Base-by-base conservation (phyloP, 2,888 invertebrate genomes). In the Perdita meconis region DNA sequence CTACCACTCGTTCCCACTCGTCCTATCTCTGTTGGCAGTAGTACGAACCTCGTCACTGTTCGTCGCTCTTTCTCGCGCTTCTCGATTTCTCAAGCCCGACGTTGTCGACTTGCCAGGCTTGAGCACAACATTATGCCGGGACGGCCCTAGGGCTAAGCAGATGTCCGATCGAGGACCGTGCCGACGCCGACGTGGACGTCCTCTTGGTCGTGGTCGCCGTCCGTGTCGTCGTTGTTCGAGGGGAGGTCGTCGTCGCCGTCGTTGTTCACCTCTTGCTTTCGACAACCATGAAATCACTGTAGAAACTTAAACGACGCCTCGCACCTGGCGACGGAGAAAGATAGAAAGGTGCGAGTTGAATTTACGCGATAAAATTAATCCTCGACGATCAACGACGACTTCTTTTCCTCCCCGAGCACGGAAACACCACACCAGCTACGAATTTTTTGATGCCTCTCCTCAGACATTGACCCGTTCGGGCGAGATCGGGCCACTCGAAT, bases 391-490 rank as follows among this genome's bases (percentile, higher is more conserved):
- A 82, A 77, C 85, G 81, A 86, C 78, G 78, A 82, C 82, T 82
- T 81, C 80, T 85, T 78, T 85, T 83, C 80, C 80, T 80, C 80
- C 75, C 76, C 81, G 82, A 83, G 80, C 82, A 94, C 90, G 92
- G 92, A 92, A 93, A 93, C 87, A 89, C 93, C 93, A 93, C 93
- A 93, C 93, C 92, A 93, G 92, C 93, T 93, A 93, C 93, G 93
- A 93, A 93, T 93, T 93, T 93, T 93, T 93, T 93, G 93, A 92
- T 93, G 93, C 93, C 92, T 94, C 92, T 94, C 84, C 87, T 94
- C 95, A 95, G 95, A 95, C 95, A 94, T 94, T 94, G 94, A 94
- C 94, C 94, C 93, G 93, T 94, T 96, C 95, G 95, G 95, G 90
- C 91, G 93, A 92, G 92, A 93, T 95, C 95, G 95, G 93, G 90